phyloP scores from a whole-genome alignment of 2,797 vertebrate species.

The Tragelaphus oryx region DNA sequence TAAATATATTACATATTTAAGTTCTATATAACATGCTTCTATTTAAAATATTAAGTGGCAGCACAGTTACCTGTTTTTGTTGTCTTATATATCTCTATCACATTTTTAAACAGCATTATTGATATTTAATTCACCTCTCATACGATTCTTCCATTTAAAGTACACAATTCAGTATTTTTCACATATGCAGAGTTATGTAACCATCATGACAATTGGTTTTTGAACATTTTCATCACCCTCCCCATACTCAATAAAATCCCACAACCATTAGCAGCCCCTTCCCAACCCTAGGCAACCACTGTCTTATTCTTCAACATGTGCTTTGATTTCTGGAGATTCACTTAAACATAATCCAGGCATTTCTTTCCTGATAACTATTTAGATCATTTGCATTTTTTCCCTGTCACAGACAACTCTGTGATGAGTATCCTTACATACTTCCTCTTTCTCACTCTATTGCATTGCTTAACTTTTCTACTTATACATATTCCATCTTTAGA shows the following conservation, averaged over 20 bases:
- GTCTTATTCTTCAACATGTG: background rate
- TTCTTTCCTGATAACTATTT: background rate
- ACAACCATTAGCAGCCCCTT: background rate
- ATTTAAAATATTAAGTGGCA: background rate
- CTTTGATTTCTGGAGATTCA: conserved; percentile 24
- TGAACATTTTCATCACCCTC: background rate
- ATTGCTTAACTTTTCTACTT: background rate
- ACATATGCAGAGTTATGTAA: background rate
- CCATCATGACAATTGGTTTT: background rate
- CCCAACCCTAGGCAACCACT: background rate
- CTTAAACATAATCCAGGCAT: background rate
- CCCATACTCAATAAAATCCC: background rate
- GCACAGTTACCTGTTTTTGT: background rate
- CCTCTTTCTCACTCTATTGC: background rate
- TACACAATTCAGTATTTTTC: background rate
- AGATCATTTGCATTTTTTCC: conserved; percentile 4
- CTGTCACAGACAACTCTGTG: background rate
- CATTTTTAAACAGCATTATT: background rate
- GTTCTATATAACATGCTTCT: background rate
- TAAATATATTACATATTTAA: background rate
- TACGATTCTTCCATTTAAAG: background rate
- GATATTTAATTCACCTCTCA: background rate
- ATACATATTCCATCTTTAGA: background rate
- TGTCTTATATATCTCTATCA: background rate
- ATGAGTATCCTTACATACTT: background rate